Evolutionary conservation across 2,113 vertebrate species (phyloP).

Genomic region (Zosterops pallidus): DNA sequence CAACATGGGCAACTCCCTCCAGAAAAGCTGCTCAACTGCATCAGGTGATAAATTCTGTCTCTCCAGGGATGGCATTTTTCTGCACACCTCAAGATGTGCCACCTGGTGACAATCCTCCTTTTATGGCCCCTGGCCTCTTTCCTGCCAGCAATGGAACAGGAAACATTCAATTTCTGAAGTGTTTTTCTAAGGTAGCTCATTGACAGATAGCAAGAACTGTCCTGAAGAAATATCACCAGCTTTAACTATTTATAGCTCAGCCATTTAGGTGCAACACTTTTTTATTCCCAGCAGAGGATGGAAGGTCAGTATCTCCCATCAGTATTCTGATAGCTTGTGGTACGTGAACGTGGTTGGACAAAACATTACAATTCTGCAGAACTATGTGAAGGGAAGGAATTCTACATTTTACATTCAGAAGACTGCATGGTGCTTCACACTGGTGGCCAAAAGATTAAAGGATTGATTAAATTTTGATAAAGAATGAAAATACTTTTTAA

Average conservation of each 20-base stretch:
- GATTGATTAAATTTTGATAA: neutral
- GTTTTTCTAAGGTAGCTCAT: neutral
- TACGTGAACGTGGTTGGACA: neutral
- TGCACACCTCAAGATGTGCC: slow-evolving; percentile 38
- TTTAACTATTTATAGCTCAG: slow-evolving; percentile 10
- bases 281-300: neutral
- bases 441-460: neutral
- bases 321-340: neutral
- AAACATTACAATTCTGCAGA: neutral
- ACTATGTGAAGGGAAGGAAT: neutral
- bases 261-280: slow-evolving; percentile 1
- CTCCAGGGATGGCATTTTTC: neutral
- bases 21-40: neutral
- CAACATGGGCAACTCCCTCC: neutral
- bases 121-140: neutral
- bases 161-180: neutral
- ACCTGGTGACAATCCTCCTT: slow-evolving; percentile 23
- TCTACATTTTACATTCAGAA: neutral
- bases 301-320: neutral
- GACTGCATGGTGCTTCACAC: neutral
- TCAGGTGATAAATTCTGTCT: neutral
- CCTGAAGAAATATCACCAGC: neutral
- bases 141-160: neutral
- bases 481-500: neutral
- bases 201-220: neutral